Conservation (phyloP, 1,140 invertebrate genomes). For the Holotrichia oblita region DNA sequence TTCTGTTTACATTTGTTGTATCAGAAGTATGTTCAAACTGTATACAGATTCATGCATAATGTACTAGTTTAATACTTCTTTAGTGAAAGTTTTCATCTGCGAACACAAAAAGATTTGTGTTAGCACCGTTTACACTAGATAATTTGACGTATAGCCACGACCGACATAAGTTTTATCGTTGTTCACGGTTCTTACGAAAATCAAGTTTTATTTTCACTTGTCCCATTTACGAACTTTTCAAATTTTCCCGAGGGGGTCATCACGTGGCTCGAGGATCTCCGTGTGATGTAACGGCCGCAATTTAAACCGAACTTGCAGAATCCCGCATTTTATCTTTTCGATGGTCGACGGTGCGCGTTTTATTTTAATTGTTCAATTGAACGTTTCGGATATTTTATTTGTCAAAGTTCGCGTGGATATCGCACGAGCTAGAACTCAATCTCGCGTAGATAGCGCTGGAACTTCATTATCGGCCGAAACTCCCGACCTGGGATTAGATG, state of each 20-base stretch:
- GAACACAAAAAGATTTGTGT: neutral
- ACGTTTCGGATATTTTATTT: slow-evolving; percentile 37
- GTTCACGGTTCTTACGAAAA: slow-evolving; percentile 27
- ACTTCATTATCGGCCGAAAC: slow-evolving; percentile 6
- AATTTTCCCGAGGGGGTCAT: slow-evolving; percentile 39
- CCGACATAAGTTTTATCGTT: slow-evolving; percentile 39
- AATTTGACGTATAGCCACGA: slow-evolving; percentile 17
- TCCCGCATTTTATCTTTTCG: slow-evolving; percentile 33
- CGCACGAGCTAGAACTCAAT: neutral
- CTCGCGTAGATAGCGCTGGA: neutral
- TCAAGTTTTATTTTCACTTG: slow-evolving; percentile 40
- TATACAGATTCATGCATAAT: too few species aligned
- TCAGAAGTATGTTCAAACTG: too few species aligned
- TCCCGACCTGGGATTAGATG: neutral
- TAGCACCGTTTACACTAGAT: slow-evolving; percentile 17
- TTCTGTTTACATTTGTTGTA: too few species aligned
- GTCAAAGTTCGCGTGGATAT: slow-evolving; percentile 35
- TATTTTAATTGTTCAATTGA: slow-evolving; percentile 36
- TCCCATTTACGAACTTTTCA: slow-evolving; percentile 40
- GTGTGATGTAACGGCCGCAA: slow-evolving; percentile 35
- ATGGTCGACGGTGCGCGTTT: slow-evolving; percentile 21
- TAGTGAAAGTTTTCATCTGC: too few species aligned
- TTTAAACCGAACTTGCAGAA: slow-evolving; percentile 33
- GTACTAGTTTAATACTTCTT: too few species aligned
- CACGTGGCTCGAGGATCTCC: slow-evolving; percentile 1